phyloP scores from a whole-genome alignment of 2,113 vertebrate species.

The Setophaga petechia region DNA sequence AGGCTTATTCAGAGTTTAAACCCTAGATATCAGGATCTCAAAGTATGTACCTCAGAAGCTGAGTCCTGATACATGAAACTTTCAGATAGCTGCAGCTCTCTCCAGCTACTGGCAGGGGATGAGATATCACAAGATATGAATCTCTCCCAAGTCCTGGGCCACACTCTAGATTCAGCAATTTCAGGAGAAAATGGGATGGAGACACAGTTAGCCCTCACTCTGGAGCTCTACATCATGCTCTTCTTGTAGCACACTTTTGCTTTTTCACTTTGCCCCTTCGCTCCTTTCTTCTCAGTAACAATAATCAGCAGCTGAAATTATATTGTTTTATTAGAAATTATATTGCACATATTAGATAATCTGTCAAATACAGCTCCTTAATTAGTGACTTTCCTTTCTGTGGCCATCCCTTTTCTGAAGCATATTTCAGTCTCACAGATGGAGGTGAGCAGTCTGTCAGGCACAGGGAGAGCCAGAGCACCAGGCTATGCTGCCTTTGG shows the following conservation, averaged over 20 bases:
- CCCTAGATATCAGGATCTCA: neutral
- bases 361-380: neutral
- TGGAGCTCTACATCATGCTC: neutral
- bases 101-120: neutral
- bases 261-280: neutral
- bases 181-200: neutral
- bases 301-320: neutral
- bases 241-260: neutral
- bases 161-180: neutral
- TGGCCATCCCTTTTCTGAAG: neutral
- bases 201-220: neutral
- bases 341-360: neutral
- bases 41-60: neutral
- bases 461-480: neutral
- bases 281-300: neutral
- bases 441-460: rapidly evolving
- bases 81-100: neutral
- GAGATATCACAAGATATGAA: neutral
- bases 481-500: neutral
- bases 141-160: neutral
- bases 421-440: neutral
- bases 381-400: neutral
- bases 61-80: neutral
- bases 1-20: neutral
- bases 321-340: neutral